Evolutionary conservation across 2,113 vertebrate species (phyloP).

Genomic region (Mystacornis crossleyi): DNA sequence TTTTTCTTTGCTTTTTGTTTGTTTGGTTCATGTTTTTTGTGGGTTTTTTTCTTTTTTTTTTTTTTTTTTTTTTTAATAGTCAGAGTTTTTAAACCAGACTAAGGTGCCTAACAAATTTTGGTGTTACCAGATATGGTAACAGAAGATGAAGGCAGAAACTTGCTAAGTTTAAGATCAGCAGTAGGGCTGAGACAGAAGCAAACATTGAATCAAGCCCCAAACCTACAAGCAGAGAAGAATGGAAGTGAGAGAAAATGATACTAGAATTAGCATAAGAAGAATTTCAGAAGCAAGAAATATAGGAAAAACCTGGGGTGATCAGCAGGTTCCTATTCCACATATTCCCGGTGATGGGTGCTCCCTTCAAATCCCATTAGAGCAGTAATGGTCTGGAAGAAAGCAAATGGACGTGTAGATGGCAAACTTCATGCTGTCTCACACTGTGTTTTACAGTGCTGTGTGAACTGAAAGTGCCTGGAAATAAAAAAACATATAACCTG

Average conservation of each 20-base stretch:
- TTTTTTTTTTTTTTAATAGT: not conserved
- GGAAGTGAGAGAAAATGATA: not conserved
- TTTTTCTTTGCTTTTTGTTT: too few relatives aligned
- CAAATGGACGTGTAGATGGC: not conserved
- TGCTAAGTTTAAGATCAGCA: not conserved
- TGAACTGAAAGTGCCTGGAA: not conserved
- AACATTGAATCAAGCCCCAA: not conserved
- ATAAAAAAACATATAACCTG: not conserved
- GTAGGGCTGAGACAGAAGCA: not conserved
- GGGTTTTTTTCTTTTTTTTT: too few relatives aligned
- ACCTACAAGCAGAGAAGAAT: not conserved
- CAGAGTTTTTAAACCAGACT: not conserved
- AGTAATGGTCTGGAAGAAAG: not conserved
- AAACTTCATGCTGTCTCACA: not conserved
- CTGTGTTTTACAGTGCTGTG: not conserved
- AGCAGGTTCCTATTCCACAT: not conserved
- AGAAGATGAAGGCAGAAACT: not conserved
- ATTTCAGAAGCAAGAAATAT: not conserved
- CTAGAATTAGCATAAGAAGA: not conserved
- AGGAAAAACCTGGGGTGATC: not conserved
- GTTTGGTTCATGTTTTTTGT: not conserved
- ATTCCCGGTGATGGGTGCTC: fast-evolving
- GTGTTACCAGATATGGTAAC: not conserved
- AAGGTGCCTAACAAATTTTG: not conserved
- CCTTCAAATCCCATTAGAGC: not conserved